A percentile compares a stretch with the other conserved stretches of the same genome.
Conservation (phyloP, 2,797 vertebrate species). For the Sebastes nivosus region DNA sequence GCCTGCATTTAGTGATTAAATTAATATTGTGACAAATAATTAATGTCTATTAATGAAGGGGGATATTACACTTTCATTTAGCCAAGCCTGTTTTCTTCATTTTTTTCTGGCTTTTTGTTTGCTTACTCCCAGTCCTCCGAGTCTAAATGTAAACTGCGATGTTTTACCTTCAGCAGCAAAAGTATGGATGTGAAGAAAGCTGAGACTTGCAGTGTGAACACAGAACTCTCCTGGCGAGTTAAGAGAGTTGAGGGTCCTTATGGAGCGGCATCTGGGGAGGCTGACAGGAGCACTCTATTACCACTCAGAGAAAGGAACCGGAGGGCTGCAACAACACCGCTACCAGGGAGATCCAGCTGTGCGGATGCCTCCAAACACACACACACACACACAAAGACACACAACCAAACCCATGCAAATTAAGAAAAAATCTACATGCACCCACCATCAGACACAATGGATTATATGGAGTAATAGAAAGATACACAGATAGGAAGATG, state of each 20-base stretch:
- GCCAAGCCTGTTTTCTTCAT: neutral
- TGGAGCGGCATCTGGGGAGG: slow-evolving; percentile 80
- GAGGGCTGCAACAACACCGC: slow-evolving; percentile 71
- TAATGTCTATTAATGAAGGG: neutral
- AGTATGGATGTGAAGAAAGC: slow-evolving; percentile 4
- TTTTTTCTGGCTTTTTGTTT: neutral
- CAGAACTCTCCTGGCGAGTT: slow-evolving; percentile 64
- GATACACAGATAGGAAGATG: slow-evolving; percentile 8
- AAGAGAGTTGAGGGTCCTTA: slow-evolving; percentile 67
- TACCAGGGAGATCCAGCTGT: slow-evolving; percentile 82
- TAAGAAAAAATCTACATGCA: slow-evolving; percentile 24
- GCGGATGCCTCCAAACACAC: slow-evolving; percentile 66
- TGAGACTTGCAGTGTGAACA: slow-evolving; percentile 42
- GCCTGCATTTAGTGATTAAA: neutral
- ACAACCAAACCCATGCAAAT: slow-evolving; percentile 56
- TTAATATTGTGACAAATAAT: neutral
- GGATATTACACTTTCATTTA: neutral
- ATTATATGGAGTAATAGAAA: slow-evolving; percentile 21
- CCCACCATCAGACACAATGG: slow-evolving; percentile 16
- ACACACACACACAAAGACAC: slow-evolving; percentile 24
- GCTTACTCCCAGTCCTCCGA: neutral
- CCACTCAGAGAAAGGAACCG: slow-evolving; percentile 80
- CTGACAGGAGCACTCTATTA: slow-evolving; percentile 83
- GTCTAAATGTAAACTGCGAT: neutral
- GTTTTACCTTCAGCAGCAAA: slow-evolving; percentile 17